Evolutionary conservation across 2,797 vertebrate genomes (phyloP).

Genomic region (Trachops cirrhosus): DNA sequence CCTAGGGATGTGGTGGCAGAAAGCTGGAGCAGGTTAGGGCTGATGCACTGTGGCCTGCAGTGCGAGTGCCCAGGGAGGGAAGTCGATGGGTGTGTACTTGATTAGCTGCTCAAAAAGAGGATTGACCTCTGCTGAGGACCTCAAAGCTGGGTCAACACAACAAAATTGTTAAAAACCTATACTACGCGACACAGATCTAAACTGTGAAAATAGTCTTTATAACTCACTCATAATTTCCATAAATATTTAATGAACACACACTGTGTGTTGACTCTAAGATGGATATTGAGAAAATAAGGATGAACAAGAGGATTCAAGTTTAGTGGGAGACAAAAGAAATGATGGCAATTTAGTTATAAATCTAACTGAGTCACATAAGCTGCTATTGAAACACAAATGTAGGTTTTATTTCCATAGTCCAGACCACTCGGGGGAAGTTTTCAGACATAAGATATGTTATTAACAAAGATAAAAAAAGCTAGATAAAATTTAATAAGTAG

Average conservation of each 20-base stretch:
- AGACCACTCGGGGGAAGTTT: neutral
- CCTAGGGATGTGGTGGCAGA: no score
- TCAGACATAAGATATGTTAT: neutral
- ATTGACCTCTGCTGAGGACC: neutral
- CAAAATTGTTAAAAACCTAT: neutral
- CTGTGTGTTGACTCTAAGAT: neutral
- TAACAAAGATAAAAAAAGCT: neutral
- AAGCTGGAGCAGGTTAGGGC: neutral
- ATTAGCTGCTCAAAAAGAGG: neutral
- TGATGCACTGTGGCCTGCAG: neutral
- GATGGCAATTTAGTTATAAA: neutral
- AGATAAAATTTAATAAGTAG: neutral
- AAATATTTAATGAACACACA: neutral
- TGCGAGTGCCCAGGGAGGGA: no score
- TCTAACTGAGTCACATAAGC: neutral
- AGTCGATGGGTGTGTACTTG: neutral
- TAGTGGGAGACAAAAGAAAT: neutral
- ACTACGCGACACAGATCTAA: neutral
- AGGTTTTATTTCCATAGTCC: neutral
- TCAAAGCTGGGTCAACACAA: neutral
- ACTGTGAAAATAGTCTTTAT: neutral
- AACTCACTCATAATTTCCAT: neutral
- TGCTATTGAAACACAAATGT: neutral
- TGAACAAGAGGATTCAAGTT: neutral
- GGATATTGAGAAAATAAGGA: neutral